phyloP scores from a whole-genome alignment of 2,888 invertebrate genomes.

The Lithophane socia region DNA sequence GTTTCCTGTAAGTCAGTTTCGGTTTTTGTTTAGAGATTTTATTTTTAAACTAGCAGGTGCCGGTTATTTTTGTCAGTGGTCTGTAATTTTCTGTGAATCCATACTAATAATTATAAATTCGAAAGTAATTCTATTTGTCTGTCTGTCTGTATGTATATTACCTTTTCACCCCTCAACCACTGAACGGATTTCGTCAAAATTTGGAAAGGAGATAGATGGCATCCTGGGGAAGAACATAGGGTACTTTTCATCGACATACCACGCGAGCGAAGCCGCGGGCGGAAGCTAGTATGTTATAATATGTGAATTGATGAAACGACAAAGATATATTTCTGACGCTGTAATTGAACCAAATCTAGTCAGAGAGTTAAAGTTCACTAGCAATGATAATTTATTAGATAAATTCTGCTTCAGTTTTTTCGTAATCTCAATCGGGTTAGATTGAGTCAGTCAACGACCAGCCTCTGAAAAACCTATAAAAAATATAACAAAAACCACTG shows the following conservation, averaged over 20 bases:
- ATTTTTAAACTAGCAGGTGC: background rate
- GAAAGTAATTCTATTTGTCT: too few species aligned
- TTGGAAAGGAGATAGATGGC: too few species aligned
- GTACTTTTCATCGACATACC: too few species aligned
- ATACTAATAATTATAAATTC: too few species aligned
- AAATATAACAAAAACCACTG: constrained; percentile 24
- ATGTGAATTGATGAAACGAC: background rate
- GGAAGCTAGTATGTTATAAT: background rate
- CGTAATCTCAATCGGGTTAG: too few species aligned
- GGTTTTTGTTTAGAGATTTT: background rate
- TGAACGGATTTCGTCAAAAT: too few species aligned
- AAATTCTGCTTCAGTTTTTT: constrained; percentile 21
- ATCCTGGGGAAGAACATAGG: too few species aligned
- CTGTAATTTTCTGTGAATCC: background rate
- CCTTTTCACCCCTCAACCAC: too few species aligned
- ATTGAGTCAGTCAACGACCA: constrained; percentile 31
- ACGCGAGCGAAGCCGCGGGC: too few species aligned
- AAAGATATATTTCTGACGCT: background rate
- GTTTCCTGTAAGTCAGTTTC: constrained; percentile 20
- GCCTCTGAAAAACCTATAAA: constrained; percentile 19
- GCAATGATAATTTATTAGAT: background rate
- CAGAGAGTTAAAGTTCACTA: background rate
- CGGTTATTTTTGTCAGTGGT: background rate
- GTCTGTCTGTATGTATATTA: too few species aligned
- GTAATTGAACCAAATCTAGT: background rate